Base-by-base conservation (phyloP, 2,888 invertebrate species). In the Plagodis dolabraria region DNA sequence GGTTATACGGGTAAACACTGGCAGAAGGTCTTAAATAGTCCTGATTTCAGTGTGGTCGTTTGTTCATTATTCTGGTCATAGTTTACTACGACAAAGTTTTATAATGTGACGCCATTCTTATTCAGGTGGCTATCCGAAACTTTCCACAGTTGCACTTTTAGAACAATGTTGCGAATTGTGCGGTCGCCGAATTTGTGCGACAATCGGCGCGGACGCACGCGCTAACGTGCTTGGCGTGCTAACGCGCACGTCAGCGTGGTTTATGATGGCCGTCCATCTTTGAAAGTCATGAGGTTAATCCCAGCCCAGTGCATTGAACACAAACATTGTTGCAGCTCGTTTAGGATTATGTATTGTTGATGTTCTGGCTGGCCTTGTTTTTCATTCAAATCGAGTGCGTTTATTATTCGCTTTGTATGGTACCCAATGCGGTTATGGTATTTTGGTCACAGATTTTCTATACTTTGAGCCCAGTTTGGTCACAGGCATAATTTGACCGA, bases 121-220 rank as follows among this genome's bases (percentile, higher is more conserved):
- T 83, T 82, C 81, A 77, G 72, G 70, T 73, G 77, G 74, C 76
- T 73, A 63, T 63, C 65, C 64, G 68, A 75, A 77, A 83, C 83
- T 84, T 86, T 87, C 84, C 82, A 85, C 71, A 67, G 68, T 74
- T 83, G 79, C 77, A 79, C 64, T 81, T 80, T 72, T 76, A 71
- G 74, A 74, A 86, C 86, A 87, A 83, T 86, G 87, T 89, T 82
- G 87, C 85, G 78, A 86, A 86, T 79, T 76, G 76, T 74, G 71
- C 43, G 48, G 50, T 47, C 36, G 70, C 78, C 83, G 77, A 87
- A 87, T 83, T 80, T 70, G 82, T 74, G 77, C 71, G 76, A 78
- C 83, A 76, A 61, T 53, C 73, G 77, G 71, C 68, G 65, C 72
- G 69, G 52, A 47, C 67, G 71, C 65, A 49, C 46, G 71, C 56